Conservation (phyloP, 2,113 vertebrate species). For the Hipposideros armiger region DNA sequence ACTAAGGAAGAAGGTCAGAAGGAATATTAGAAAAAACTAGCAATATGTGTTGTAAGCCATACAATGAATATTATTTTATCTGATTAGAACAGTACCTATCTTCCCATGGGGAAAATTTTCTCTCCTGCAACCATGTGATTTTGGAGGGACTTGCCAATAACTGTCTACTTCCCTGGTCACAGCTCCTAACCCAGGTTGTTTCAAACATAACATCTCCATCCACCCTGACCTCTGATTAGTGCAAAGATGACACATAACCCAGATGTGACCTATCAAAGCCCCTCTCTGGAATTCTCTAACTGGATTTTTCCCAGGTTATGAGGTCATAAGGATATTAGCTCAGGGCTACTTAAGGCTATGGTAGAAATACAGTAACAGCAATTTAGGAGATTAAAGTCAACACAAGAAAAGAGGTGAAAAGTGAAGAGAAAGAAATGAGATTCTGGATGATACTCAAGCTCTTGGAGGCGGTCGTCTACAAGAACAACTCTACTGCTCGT, state of each 20-base stretch:
- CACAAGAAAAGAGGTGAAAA: neutral
- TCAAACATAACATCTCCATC: neutral
- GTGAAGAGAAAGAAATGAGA: slow-evolving; percentile 25
- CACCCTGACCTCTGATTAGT: neutral
- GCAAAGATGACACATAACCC: slow-evolving; percentile 8
- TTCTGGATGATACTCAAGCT: neutral
- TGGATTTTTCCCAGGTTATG: neutral
- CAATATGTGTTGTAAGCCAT: neutral
- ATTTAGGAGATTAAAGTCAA: slow-evolving; percentile 36
- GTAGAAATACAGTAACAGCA: neutral
- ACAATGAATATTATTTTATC: slow-evolving; percentile 16
- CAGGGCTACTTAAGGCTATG: neutral
- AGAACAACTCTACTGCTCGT: neutral
- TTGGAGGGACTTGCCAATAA: neutral
- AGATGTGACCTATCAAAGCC: neutral
- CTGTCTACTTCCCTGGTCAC: neutral
- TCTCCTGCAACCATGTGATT: slow-evolving; percentile 15
- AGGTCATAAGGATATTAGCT: neutral
- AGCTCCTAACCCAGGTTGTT: neutral
- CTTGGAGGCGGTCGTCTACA: neutral
- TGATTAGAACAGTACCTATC: neutral
- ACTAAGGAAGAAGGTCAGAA: neutral
- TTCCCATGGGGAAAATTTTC: neutral
- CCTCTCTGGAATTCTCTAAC: neutral
- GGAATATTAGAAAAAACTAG: neutral